Evolutionary conservation across 2,888 invertebrate genomes (phyloP), one percentile per base, ranked within the genome.

Genomic region (Andrena fulva): DNA sequence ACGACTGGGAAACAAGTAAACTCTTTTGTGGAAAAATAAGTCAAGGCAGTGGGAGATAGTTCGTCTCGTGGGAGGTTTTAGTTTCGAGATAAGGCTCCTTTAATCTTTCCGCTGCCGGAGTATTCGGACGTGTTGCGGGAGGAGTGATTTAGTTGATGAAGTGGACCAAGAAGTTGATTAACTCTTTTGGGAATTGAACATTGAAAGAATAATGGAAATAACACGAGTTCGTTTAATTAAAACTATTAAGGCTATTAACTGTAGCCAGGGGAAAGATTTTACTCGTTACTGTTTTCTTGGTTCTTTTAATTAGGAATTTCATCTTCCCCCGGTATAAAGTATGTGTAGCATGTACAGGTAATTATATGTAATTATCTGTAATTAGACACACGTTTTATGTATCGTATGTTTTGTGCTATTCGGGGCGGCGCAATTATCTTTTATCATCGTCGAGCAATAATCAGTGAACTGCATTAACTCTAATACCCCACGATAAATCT

Each of bases 391-490:
- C n/a, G 59, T 66, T 64, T 77, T 64, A 59, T 67, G 60, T 50
- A 52, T 66, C 77, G 50, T 4, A 6, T 12, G 35, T 54, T 48
- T 67, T 67, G 24, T 27, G 42, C n/a, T 73, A 42, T 20, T 52
- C 35, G 59, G 31, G 10, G 0, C n/a, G 29, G n/a, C 20, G 33
- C 33, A 63, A 74, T 78, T 78, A 74, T 52, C 52, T 78, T 52
- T 77, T 68, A 68, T 60, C 63, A 76, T 42, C 42, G 24, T 10
- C 42, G 35, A 48, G 73, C 62, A 77, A 67, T 68, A 60, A 74
- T 74, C 63, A 33, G 24, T 54, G 42, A 54, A 48, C 54, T 52
- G 52, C 42, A 52, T 60, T 35, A 59, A 27, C 59, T 12, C 29
- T 74, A 74, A 72, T 60, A 33, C 12, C n/a, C 29, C 20, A 59